These are phyloP conservation scores for Drosophila lowei DNA, from an alignment of 1,140 invertebrate species.

Conservation along the genomic window DNA sequence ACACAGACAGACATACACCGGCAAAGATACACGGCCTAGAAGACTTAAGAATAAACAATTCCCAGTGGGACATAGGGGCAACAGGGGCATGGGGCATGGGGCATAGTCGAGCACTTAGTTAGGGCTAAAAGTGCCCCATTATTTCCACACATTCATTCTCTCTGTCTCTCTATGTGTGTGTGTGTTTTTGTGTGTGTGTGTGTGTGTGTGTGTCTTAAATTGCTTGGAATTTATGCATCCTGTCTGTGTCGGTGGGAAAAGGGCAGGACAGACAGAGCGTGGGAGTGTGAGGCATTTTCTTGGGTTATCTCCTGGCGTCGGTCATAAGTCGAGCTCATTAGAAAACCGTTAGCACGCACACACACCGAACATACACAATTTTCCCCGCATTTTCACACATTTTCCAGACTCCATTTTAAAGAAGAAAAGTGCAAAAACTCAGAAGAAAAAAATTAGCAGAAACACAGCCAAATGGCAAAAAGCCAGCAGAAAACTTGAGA, in stretches of 20 bases:
- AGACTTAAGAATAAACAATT: conserved; percentile 39
- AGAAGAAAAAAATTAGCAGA: not conserved
- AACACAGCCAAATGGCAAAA: conserved; percentile 4
- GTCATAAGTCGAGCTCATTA: conserved; percentile 45
- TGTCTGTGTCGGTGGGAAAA: conserved; percentile 15
- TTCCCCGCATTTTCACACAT: not conserved
- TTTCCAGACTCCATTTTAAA: too few relatives aligned
- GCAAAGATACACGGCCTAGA: too few relatives aligned
- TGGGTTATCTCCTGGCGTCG: conserved; percentile 27
- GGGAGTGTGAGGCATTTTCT: conserved; percentile 14
- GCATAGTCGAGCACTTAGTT: conserved; percentile 39
- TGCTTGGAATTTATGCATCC: conserved; percentile 51
- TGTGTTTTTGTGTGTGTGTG: not conserved
- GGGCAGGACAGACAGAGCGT: not conserved
- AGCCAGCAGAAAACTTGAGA: conserved; percentile 2
- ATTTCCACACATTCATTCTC: conserved; percentile 10
- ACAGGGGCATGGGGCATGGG: not conserved
- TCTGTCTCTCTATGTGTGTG: conserved; percentile 8
- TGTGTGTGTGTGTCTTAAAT: conserved; percentile 33
- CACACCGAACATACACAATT: not conserved
- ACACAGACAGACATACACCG: not conserved
- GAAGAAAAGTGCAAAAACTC: not conserved
- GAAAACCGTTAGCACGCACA: conserved; percentile 30
- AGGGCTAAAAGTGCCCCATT: conserved; percentile 46
- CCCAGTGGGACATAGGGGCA: conserved; percentile 8